Conservation (phyloP, 2,797 vertebrate genomes). For the Eospalax fontanierii region DNA sequence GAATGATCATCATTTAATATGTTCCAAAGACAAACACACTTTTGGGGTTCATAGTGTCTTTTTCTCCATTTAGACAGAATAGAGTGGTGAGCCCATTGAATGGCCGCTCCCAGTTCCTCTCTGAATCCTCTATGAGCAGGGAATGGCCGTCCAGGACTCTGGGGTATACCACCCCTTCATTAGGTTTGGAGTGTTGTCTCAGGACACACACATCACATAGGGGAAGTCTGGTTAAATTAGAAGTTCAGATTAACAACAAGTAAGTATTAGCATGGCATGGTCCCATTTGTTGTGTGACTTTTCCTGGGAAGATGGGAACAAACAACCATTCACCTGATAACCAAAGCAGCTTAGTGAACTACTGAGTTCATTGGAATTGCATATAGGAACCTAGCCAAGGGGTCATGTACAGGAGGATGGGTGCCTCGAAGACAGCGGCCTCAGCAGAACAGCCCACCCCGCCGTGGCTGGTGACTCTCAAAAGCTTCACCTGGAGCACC, state of each 20-base stretch:
- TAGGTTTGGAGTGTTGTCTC: not conserved
- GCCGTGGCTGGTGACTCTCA: not conserved
- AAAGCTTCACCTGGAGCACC: not conserved
- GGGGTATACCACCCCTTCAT: not conserved
- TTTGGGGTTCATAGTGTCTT: conserved; percentile 33
- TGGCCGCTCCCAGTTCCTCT: not conserved
- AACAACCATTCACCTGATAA: not conserved
- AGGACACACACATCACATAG: not conserved
- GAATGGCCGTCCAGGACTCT: not conserved
- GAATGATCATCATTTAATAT: conserved; percentile 60
- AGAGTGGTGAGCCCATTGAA: not conserved
- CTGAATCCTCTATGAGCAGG: not conserved
- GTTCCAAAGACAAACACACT: conserved; percentile 33
- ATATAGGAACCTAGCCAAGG: not conserved
- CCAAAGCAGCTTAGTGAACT: not conserved
- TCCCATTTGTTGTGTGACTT: not conserved
- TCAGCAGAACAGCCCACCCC: not conserved
- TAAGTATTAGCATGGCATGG: not conserved
- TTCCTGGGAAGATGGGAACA: not conserved
- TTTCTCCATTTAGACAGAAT: conserved; percentile 11
- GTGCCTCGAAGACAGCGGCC: not conserved
- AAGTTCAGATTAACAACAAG: not conserved
- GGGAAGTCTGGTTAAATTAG: not conserved
- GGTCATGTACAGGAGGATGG: not conserved
- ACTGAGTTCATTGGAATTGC: not conserved